phyloP scores from a whole-genome alignment of 2,888 invertebrate genomes.

The Eucriotettix oculatus region DNA sequence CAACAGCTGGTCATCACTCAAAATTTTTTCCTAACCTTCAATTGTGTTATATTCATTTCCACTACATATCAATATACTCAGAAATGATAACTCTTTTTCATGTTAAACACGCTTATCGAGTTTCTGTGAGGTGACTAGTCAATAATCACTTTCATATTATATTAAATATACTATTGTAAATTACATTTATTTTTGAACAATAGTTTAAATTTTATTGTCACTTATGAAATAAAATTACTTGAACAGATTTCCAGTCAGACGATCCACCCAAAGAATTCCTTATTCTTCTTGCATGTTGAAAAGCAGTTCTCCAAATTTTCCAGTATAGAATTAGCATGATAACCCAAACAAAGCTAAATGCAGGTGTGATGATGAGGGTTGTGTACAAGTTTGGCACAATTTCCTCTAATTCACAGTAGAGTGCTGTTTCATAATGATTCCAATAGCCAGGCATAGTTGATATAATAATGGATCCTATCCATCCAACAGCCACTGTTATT shows the following conservation, averaged over 20 bases:
- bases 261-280: constrained; percentile 32
- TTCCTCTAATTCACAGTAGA: constrained; percentile 50
- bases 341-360: constrained; percentile 56
- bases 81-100: too few relatives aligned
- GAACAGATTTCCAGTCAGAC: constrained; percentile 56
- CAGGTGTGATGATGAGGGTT: constrained; percentile 40
- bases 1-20: too few relatives aligned
- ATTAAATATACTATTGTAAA: too few relatives aligned
- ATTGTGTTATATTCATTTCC: too few relatives aligned
- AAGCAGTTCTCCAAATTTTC: constrained; percentile 63
- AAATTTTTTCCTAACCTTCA: too few relatives aligned
- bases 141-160: too few relatives aligned
- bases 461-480: constrained; percentile 46
- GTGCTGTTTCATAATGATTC: constrained; percentile 51
- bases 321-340: constrained; percentile 59
- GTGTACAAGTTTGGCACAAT: constrained; percentile 32
- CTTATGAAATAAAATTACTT: constrained; percentile 30
- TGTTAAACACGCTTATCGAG: too few relatives aligned
- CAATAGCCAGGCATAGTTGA: constrained; percentile 58
- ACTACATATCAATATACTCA: too few relatives aligned
- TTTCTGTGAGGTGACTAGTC: too few relatives aligned
- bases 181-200: too few relatives aligned
- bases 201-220: too few relatives aligned
- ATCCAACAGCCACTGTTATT: constrained; percentile 44
- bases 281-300: constrained; percentile 50